Conservation (phyloP, 2,888 invertebrate genomes). For the Autographa gamma region DNA sequence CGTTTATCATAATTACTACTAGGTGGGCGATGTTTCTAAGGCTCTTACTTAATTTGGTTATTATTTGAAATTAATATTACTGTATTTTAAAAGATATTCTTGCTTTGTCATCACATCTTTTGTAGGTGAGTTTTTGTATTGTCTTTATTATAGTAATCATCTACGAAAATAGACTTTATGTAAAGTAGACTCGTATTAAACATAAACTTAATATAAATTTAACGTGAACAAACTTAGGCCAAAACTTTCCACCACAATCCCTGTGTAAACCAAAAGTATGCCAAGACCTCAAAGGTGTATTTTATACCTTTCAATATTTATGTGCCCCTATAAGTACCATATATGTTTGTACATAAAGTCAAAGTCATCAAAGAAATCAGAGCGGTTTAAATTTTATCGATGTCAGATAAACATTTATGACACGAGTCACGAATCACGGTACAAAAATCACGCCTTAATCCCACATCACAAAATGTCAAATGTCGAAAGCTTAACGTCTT, state of each 20-base stretch:
- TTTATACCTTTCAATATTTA: not conserved
- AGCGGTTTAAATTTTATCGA: not conserved
- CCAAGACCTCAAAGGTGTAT: too few species aligned
- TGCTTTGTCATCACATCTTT: too few species aligned
- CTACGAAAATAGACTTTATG: too few species aligned
- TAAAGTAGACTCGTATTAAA: too few species aligned
- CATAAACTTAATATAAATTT: not conserved
- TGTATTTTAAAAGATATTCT: not conserved
- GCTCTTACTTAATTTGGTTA: not conserved
- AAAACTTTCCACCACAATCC: not conserved
- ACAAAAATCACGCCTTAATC: conserved; percentile 11
- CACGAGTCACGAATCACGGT: conserved; percentile 7
- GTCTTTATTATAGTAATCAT: too few species aligned
- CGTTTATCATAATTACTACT: conserved; percentile 3
- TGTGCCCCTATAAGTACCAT: not conserved
- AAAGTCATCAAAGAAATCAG: conserved; percentile 15
- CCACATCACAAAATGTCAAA: conserved; percentile 40
- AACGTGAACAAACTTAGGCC: too few species aligned
- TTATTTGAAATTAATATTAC: not conserved
- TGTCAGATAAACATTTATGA: conserved; percentile 22
- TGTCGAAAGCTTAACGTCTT: conserved; percentile 23
- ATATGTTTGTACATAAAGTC: not conserved
- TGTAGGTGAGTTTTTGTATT: too few species aligned
- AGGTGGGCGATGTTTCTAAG: not conserved
- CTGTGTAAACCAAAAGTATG: not conserved